Conservation (phyloP, 2,888 invertebrate genomes). For the Syrista parreyssii region DNA sequence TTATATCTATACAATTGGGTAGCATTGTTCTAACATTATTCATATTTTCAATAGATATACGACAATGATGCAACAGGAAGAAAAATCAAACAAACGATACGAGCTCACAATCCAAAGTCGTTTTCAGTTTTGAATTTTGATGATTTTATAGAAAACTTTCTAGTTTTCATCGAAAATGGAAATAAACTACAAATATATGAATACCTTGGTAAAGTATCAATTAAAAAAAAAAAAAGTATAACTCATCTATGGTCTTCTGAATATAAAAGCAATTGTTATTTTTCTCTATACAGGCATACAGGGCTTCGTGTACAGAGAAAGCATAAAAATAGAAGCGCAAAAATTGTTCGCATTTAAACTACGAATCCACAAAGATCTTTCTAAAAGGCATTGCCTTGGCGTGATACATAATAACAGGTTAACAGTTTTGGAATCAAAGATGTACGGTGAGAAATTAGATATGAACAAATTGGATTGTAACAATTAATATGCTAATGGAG, state of each 20-base stretch:
- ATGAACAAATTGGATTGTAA: constrained; percentile 51
- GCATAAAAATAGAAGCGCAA: constrained; percentile 56
- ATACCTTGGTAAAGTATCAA: constrained; percentile 66
- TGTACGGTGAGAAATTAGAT: constrained; percentile 64
- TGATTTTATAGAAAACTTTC: constrained; percentile 43
- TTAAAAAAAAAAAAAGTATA: too few species aligned
- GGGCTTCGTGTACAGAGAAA: constrained; percentile 63
- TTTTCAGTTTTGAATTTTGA: constrained; percentile 55
- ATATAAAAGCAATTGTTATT: not conserved
- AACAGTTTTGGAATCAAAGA: constrained; percentile 63
- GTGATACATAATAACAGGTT: constrained; percentile 59
- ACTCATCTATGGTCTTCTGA: not conserved
- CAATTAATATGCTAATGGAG: not conserved
- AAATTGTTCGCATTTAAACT: constrained; percentile 60
- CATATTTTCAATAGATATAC: constrained; percentile 34
- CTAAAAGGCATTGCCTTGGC: constrained; percentile 53
- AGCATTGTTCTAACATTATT: not conserved
- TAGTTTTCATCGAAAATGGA: constrained; percentile 49
- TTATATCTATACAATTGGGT: not conserved
- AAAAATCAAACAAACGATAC: constrained; percentile 68
- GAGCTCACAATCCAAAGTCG: constrained; percentile 67
- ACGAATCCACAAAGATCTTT: constrained; percentile 41
- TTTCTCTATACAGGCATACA: constrained; percentile 59
- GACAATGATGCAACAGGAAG: constrained; percentile 62
- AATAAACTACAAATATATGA: constrained; percentile 66